Evolutionary conservation across 2,797 vertebrate genomes (phyloP).

Genomic region (Iguana delicatissima): DNA sequence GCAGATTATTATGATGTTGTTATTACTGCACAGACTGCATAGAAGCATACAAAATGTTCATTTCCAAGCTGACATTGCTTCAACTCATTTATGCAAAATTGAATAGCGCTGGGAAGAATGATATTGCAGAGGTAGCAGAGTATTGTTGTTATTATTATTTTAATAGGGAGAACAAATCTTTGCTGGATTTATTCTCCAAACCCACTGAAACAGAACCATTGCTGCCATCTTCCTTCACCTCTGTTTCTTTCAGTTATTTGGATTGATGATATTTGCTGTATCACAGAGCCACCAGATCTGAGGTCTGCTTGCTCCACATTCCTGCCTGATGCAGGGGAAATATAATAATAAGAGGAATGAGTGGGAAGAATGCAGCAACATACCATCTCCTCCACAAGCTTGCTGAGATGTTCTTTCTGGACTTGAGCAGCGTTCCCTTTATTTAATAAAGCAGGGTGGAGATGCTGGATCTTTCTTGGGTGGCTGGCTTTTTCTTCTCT

Average conservation of each 20-base stretch:
- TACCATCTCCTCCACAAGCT: background rate
- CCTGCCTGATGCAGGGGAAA: accelerated
- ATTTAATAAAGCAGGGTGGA: background rate
- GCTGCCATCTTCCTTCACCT: background rate
- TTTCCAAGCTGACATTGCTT: accelerated
- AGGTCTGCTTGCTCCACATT: accelerated
- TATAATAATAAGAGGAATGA: background rate
- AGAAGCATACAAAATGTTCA: constrained; percentile 38
- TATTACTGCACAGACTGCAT: constrained; percentile 21
- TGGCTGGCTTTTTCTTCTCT: background rate
- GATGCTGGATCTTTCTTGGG: background rate
- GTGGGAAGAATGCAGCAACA: background rate
- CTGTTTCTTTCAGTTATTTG: background rate
- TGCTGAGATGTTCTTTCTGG: constrained; percentile 1
- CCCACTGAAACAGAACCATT: background rate
- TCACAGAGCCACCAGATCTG: background rate
- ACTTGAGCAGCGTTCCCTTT: accelerated
- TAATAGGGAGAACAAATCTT: background rate
- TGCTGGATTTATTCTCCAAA: background rate
- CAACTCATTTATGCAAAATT: background rate
- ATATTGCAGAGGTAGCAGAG: background rate
- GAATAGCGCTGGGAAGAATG: background rate
- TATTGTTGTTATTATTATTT: constrained; percentile 9
- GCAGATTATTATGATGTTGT: background rate
- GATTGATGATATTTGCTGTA: background rate